Conservation (phyloP, 2,113 vertebrate species). For the Forbesichthys agassizii region DNA sequence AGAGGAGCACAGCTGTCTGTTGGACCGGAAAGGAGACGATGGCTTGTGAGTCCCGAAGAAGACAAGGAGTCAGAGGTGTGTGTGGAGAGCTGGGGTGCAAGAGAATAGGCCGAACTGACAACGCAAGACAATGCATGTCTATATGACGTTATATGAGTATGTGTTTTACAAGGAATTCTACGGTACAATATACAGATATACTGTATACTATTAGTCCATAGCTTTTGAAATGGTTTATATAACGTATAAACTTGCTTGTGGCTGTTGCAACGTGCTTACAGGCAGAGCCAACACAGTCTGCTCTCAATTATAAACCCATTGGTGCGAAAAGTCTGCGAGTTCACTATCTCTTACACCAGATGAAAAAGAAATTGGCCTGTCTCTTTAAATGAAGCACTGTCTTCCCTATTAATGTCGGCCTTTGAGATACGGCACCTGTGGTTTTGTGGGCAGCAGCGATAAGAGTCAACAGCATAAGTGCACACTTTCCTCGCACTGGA, state of each 20-base stretch:
- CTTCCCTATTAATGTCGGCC: constrained; percentile 70
- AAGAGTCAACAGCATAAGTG: constrained; percentile 73
- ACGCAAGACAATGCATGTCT: background rate
- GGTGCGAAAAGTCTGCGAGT: constrained; percentile 20
- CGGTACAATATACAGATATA: no score
- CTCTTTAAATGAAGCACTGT: constrained; percentile 61
- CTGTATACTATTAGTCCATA: no score
- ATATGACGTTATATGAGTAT: background rate
- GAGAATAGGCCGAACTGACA: background rate
- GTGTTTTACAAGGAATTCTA: background rate
- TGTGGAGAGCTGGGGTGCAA: background rate
- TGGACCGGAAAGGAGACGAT: background rate
- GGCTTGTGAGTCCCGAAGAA: no score
- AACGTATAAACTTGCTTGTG: constrained; percentile 6
- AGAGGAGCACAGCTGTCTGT: constrained; percentile 44
- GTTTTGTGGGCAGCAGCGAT: constrained; percentile 74
- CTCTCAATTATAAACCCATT: constrained; percentile 51
- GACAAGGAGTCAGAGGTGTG: no score
- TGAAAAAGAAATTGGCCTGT: constrained; percentile 57
- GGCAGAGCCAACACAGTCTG: constrained; percentile 22
- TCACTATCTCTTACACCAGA: constrained; percentile 44
- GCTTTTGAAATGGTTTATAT: no score
- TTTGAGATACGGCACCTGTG: constrained; percentile 56
- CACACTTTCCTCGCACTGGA: constrained; percentile 67
- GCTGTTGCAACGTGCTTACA: constrained; percentile 11